phyloP scores from a whole-genome alignment of 2,113 vertebrate genomes.

The Cygnus buccinator region DNA sequence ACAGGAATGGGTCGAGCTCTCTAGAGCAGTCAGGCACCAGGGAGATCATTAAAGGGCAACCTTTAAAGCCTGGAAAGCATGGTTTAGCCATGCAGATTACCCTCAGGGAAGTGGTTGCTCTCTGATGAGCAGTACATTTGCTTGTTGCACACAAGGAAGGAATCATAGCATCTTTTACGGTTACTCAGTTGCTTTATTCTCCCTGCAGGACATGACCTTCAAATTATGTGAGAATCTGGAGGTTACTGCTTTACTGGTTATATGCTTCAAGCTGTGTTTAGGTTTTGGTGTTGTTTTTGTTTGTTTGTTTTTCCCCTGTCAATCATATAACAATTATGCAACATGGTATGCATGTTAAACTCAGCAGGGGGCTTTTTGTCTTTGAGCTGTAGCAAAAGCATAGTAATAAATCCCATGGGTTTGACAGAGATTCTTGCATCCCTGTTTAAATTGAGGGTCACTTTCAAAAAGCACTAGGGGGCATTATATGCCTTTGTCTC shows the following conservation, averaged over 20 bases:
- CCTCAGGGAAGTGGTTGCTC: background rate
- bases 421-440: background rate
- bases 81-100: background rate
- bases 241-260: background rate
- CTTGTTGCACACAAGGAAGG: background rate
- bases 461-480: background rate
- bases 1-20: background rate
- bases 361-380: background rate
- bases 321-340: background rate
- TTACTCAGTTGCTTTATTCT: background rate
- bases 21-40: background rate
- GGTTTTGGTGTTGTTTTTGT: background rate
- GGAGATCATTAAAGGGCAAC: background rate
- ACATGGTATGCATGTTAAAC: background rate
- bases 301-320: background rate
- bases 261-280: background rate
- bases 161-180: background rate
- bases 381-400: background rate
- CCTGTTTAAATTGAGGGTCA: background rate
- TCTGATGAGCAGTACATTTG: background rate
- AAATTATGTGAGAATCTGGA: background rate
- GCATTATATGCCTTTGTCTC: background rate
- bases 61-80: background rate
- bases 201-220: background rate
- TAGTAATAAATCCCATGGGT: background rate